A percentile compares a stretch with the other conserved stretches of the same genome.
Conservation (phyloP, 2,113 vertebrate species). For the Notarius quadriscutis region DNA sequence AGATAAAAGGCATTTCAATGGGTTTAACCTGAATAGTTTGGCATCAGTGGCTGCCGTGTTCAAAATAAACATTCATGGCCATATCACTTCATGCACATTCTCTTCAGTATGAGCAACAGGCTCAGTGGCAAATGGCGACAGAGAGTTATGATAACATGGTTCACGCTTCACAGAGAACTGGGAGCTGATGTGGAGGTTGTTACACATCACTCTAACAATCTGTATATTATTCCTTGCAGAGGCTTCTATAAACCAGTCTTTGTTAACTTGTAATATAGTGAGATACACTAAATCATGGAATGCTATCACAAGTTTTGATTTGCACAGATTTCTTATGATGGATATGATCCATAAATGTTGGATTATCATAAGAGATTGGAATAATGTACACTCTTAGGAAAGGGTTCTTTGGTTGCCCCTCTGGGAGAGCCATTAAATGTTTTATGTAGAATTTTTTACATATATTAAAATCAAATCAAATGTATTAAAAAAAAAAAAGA, state of each 20-base stretch:
- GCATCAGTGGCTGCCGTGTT: slow-evolving; percentile 58
- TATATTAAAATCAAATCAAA: neutral
- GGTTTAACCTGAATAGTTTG: slow-evolving; percentile 63
- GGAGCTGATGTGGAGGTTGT: slow-evolving; percentile 35
- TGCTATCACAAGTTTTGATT: slow-evolving; percentile 2
- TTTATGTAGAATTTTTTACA: neutral
- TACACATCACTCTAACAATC: slow-evolving; percentile 13
- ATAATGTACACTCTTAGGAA: slow-evolving; percentile 11
- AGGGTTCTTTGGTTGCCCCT: neutral
- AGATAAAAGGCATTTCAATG: slow-evolving; percentile 61
- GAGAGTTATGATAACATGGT: slow-evolving; percentile 34
- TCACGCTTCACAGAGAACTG: slow-evolving; percentile 15
- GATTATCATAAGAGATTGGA: slow-evolving; percentile 15
- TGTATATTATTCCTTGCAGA: slow-evolving; percentile 7
- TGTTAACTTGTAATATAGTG: neutral
- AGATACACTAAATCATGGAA: neutral
- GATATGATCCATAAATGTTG: neutral
- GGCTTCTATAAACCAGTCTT: neutral
- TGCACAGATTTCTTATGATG: neutral
- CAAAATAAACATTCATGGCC: slow-evolving; percentile 58
- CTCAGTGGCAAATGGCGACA: slow-evolving; percentile 28
- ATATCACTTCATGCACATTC: slow-evolving; percentile 47
- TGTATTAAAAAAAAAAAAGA: neutral
- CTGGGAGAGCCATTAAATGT: neutral
- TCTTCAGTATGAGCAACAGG: slow-evolving; percentile 45